phyloP scores from a whole-genome alignment of 2,113 vertebrate genomes.

The Oreotrochilus melanogaster region DNA sequence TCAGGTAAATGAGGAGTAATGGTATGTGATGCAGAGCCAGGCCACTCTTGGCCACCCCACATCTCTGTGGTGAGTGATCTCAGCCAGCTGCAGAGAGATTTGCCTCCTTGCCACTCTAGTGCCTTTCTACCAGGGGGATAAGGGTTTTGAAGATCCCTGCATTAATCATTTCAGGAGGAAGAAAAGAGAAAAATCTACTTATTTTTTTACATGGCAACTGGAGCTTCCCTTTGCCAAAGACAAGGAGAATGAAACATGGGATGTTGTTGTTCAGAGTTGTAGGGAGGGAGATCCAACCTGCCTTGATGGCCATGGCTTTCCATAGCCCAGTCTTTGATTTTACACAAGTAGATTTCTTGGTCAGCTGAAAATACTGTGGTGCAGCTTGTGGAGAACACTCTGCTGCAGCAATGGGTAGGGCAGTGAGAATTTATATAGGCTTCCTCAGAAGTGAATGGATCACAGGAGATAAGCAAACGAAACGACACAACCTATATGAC shows the following conservation, averaged over 20 bases:
- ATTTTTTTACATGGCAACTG: background rate
- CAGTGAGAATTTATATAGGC: background rate
- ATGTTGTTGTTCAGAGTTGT: background rate
- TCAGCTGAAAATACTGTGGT: background rate
- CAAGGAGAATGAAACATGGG: background rate
- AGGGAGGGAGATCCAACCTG: background rate
- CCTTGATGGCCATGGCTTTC: background rate
- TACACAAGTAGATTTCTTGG: background rate
- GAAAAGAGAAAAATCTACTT: background rate
- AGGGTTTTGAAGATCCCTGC: background rate
- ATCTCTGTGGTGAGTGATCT: background rate
- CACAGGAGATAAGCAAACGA: background rate
- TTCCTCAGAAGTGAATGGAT: background rate
- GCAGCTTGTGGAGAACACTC: background rate
- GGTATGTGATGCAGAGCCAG: background rate
- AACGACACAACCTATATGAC: background rate
- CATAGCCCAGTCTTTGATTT: background rate
- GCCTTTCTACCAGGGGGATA: background rate
- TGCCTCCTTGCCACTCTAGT: background rate
- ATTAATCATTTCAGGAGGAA: background rate
- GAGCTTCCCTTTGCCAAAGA: background rate
- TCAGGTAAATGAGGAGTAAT: background rate
- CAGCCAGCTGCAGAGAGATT: background rate
- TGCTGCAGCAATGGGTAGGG: background rate
- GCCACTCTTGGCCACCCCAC: rapidly evolving